Evolutionary conservation across 2,797 vertebrate genomes (phyloP).

Genomic region (Artibeus lituratus): DNA sequence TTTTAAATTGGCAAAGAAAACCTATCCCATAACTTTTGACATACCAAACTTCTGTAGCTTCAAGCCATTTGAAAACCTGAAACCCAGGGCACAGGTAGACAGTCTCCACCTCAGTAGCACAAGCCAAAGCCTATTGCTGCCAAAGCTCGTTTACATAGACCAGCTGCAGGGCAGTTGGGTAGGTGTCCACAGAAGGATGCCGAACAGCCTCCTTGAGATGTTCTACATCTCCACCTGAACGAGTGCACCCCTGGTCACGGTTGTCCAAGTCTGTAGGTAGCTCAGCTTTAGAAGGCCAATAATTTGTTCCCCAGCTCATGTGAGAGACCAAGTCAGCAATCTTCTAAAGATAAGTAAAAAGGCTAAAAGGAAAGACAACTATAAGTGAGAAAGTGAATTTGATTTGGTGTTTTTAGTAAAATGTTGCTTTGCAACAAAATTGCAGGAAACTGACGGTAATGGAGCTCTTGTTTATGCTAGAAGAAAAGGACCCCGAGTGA

Average conservation of each 20-base stretch:
- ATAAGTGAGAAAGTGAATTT: not conserved
- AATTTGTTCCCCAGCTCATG: not conserved
- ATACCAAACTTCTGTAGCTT: not conserved
- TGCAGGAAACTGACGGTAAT: not conserved
- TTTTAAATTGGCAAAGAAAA: not conserved
- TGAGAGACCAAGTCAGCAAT: not conserved
- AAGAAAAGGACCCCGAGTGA: not conserved
- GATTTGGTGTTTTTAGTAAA: not conserved
- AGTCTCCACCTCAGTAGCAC: not conserved
- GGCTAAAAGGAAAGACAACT: not conserved
- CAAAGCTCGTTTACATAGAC: not conserved
- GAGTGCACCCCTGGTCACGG: accelerated
- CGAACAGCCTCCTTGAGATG: not conserved
- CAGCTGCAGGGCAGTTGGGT: not conserved
- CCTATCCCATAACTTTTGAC: not conserved
- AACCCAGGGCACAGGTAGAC: not conserved
- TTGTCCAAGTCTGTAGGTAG: not conserved
- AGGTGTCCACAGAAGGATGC: not conserved
- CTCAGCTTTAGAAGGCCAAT: not conserved
- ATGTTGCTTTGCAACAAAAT: not conserved
- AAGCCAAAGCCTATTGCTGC: not conserved
- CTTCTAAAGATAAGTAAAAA: not conserved
- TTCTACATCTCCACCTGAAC: not conserved
- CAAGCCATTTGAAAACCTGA: not conserved
- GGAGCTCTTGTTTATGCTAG: not conserved